phyloP scores from a whole-genome alignment of 2,888 invertebrate species.

The Tryphoninae sp. region DNA sequence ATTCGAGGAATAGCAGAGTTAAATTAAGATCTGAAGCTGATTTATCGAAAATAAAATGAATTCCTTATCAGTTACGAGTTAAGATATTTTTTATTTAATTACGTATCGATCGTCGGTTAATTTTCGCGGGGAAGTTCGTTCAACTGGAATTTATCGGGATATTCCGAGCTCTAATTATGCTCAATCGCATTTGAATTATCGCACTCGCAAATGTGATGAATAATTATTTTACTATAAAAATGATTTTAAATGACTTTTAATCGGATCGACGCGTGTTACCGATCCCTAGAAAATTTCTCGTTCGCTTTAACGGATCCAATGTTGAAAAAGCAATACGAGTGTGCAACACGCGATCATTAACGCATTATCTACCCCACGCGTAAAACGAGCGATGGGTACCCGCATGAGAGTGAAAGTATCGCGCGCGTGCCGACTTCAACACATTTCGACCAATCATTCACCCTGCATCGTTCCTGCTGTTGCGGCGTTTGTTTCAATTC shows the following conservation, averaged over 20 bases:
- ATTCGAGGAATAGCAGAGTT: too few species aligned
- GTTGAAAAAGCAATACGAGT: constrained; percentile 21
- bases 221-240: too few species aligned
- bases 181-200: background rate
- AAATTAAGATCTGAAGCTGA: too few species aligned
- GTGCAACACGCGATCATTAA: constrained; percentile 58
- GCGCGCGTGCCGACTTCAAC: constrained; percentile 55
- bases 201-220: too few species aligned
- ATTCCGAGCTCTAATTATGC: background rate
- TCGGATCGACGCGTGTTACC: background rate
- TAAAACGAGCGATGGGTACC: constrained; percentile 56
- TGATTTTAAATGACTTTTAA: background rate
- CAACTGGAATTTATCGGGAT: too few species aligned
- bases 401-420: constrained; percentile 59
- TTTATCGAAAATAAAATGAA: too few species aligned
- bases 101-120: too few species aligned
- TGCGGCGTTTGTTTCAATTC: constrained; percentile 15
- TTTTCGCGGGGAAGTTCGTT: too few species aligned
- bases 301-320: background rate
- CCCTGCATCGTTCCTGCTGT: constrained; percentile 58
- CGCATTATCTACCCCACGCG: constrained; percentile 66
- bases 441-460: constrained; percentile 47
- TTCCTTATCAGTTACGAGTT: too few species aligned
- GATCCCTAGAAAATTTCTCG: background rate
- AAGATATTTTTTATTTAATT: too few species aligned